Evolutionary conservation across 2,797 vertebrate genomes (phyloP).

Genomic region (Gymnoscopelus braueri): DNA sequence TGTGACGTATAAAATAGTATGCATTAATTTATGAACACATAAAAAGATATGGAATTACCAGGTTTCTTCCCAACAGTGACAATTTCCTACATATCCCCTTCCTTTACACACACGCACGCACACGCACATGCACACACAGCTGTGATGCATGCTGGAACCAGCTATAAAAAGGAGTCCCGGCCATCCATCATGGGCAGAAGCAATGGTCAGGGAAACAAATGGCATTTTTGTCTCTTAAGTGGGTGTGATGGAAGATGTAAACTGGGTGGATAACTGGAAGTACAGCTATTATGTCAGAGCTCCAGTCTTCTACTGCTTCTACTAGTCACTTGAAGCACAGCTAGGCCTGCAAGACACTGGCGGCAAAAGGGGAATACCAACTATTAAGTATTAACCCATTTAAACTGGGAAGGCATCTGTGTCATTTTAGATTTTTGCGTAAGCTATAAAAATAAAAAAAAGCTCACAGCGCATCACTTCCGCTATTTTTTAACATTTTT

Average conservation of each 20-base stretch:
- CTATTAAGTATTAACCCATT: too few relatives aligned
- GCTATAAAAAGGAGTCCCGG: constrained; percentile 45
- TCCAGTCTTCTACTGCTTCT: constrained; percentile 39
- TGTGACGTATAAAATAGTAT: too few relatives aligned
- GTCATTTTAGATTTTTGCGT: too few relatives aligned
- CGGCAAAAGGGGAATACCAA: constrained; percentile 18
- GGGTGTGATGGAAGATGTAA: constrained; percentile 68
- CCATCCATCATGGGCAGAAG: constrained; percentile 63
- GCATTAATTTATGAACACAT: too few relatives aligned
- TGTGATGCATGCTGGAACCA: constrained; percentile 35
- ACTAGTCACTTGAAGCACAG: constrained; percentile 19
- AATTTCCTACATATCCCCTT: neutral
- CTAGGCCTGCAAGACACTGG: constrained; percentile 17
- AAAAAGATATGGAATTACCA: too few relatives aligned
- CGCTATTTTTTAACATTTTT: too few relatives aligned
- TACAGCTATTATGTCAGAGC: constrained; percentile 55
- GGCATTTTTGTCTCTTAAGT: constrained; percentile 64
- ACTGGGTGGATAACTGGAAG: constrained; percentile 65
- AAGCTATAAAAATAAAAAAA: too few relatives aligned
- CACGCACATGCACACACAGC: neutral
- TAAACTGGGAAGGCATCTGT: too few relatives aligned
- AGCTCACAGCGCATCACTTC: too few relatives aligned
- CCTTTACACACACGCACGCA: constrained; percentile 54
- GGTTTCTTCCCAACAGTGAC: too few relatives aligned
- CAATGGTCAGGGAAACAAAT: constrained; percentile 63